Evolutionary conservation across 1,140 invertebrate species (phyloP).

Genomic region (Neuroterus valhalla): DNA sequence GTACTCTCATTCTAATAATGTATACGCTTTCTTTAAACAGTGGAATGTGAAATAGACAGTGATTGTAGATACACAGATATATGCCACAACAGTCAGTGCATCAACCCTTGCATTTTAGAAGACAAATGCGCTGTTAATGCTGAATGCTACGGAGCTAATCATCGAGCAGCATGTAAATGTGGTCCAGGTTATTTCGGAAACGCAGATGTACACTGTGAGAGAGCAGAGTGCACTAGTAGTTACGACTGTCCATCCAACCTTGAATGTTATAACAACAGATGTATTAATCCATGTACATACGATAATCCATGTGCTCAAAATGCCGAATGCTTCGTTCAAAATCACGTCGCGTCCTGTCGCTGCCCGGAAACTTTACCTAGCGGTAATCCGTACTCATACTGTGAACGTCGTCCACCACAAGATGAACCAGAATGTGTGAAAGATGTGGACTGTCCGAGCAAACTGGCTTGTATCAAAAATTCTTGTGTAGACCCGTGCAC

Average conservation of each 20-base stretch:
- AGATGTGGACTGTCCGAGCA: slow-evolving; percentile 87
- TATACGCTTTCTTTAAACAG: slow-evolving; percentile 69
- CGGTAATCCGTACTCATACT: slow-evolving; percentile 87
- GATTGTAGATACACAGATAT: slow-evolving; percentile 86
- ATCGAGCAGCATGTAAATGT: slow-evolving; percentile 86
- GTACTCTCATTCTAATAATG: not conserved
- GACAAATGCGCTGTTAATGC: slow-evolving; percentile 88
- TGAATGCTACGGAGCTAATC: slow-evolving; percentile 86
- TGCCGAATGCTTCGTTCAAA: slow-evolving; percentile 85
- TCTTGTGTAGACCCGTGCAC: slow-evolving; percentile 87
- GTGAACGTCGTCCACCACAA: slow-evolving; percentile 76
- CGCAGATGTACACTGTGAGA: slow-evolving; percentile 85
- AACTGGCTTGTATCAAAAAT: slow-evolving; percentile 86
- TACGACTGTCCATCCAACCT: slow-evolving; percentile 83
- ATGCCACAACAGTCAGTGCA: slow-evolving; percentile 88
- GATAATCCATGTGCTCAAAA: slow-evolving; percentile 85
- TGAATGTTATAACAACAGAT: slow-evolving; percentile 82
- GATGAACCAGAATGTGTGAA: slow-evolving; percentile 83
- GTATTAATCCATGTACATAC: slow-evolving; percentile 83
- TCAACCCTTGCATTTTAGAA: slow-evolving; percentile 85
- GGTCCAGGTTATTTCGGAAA: slow-evolving; percentile 83
- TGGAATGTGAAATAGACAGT: slow-evolving; percentile 86
- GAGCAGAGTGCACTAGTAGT: slow-evolving; percentile 86
- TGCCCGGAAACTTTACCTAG: slow-evolving; percentile 84
- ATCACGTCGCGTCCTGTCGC: slow-evolving; percentile 84